phyloP scores from a whole-genome alignment of 2,888 invertebrate species.

The Muscina levida region DNA sequence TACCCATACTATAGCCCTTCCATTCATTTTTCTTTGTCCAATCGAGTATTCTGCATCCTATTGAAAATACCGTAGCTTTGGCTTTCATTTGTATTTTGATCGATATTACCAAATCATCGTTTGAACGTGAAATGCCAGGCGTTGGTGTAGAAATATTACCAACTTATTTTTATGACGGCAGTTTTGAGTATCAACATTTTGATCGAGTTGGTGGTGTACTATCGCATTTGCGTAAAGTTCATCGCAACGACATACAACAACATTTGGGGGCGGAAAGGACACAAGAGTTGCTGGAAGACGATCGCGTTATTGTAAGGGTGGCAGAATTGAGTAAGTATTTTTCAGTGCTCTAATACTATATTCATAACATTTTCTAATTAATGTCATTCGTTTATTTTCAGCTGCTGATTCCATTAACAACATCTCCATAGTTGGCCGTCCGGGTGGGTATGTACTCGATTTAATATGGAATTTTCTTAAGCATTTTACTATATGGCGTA shows the following conservation, averaged over 20 bases:
- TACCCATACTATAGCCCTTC: constrained; percentile 77
- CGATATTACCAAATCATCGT: constrained; percentile 73
- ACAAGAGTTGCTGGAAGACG: constrained; percentile 73
- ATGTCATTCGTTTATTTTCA: constrained; percentile 64
- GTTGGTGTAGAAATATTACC: constrained; percentile 72
- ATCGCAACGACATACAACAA: constrained; percentile 74
- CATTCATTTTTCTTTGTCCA: constrained; percentile 78
- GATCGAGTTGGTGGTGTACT: constrained; percentile 79
- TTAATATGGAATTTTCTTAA: constrained; percentile 35
- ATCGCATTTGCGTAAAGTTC: constrained; percentile 78
- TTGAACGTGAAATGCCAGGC: constrained; percentile 73
- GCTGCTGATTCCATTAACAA: constrained; percentile 76
- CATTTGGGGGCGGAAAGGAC: constrained; percentile 75
- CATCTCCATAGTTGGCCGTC: constrained; percentile 74
- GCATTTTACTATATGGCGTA: constrained; percentile 31
- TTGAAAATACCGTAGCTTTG: constrained; percentile 77
- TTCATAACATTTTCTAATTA: constrained; percentile 31
- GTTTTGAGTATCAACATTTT: constrained; percentile 77
- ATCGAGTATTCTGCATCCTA: constrained; percentile 77
- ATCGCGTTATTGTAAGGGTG: constrained; percentile 69
- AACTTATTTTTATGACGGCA: constrained; percentile 77
- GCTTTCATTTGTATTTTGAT: constrained; percentile 77
- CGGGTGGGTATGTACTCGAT: constrained; percentile 70
- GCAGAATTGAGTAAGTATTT: constrained; percentile 73
- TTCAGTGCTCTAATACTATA: too few relatives aligned